Percentiles rank a stretch among this genome's conserved stretches.
These are phyloP conservation scores for Epirrita christyi DNA, from an alignment of 2,888 invertebrate genomes.

Conservation along the genomic window DNA sequence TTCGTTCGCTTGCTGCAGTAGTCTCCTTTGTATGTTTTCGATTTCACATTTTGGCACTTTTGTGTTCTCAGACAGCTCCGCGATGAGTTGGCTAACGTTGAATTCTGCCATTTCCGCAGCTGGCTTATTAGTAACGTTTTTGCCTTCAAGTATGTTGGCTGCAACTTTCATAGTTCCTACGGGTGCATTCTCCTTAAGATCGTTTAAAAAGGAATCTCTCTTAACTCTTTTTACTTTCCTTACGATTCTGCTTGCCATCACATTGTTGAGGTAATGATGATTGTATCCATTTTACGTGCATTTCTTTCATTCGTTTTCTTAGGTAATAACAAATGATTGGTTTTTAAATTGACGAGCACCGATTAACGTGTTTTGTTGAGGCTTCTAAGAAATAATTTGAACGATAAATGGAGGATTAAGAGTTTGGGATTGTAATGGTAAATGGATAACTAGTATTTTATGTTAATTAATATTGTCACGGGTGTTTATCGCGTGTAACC, in stretches of 20 bases:
- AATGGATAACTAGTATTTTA: no score
- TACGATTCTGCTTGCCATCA: slow-evolving; percentile 89
- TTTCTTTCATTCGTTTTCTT: slow-evolving; percentile 46
- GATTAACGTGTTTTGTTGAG: slow-evolving; percentile 48
- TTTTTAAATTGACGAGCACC: slow-evolving; percentile 34
- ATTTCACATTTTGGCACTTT: slow-evolving; percentile 75
- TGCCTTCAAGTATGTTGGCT: slow-evolving; percentile 50
- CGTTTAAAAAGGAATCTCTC: slow-evolving; percentile 59
- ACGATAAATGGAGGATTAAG: no score
- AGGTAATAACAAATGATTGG: slow-evolving; percentile 35
- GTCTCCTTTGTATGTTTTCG: slow-evolving; percentile 72
- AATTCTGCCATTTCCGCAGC: slow-evolving; percentile 66
- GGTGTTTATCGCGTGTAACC: no score
- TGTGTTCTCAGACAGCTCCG: slow-evolving; percentile 75
- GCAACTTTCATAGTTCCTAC: slow-evolving; percentile 64
- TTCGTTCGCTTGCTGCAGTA: slow-evolving; percentile 77
- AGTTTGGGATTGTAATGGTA: no score
- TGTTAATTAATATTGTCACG: no score
- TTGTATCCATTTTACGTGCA: slow-evolving; percentile 50
- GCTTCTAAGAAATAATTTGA: slow-evolving; percentile 43
- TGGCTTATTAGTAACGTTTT: slow-evolving; percentile 49
- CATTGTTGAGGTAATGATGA: slow-evolving; percentile 80
- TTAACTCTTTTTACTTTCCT: slow-evolving; percentile 89
- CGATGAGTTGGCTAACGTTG: slow-evolving; percentile 75
- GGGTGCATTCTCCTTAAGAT: slow-evolving; percentile 22